These are phyloP conservation scores for Leptothorax acervorum DNA, from an alignment of 2,888 invertebrate species.

Conservation along the genomic window DNA sequence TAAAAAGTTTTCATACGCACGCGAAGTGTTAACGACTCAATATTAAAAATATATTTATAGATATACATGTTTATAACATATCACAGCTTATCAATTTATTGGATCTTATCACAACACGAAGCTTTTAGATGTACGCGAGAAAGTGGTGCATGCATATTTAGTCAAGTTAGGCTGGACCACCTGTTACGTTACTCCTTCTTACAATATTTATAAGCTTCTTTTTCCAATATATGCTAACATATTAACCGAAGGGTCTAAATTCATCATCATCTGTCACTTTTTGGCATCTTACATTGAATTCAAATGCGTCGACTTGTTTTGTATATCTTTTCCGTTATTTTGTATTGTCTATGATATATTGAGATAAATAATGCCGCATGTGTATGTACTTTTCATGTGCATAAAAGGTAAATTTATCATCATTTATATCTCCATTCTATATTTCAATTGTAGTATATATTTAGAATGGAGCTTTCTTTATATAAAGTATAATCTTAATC, in stretches of 20 bases:
- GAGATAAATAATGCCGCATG: slow-evolving; percentile 20
- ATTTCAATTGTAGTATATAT: slow-evolving; percentile 25
- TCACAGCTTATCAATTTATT: background rate
- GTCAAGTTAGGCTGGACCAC: slow-evolving; percentile 60
- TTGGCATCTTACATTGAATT: slow-evolving; percentile 30
- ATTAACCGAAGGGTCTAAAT: slow-evolving; percentile 19
- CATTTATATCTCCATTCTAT: background rate
- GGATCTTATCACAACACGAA: background rate
- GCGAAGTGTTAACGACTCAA: background rate
- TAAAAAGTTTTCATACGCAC: background rate
- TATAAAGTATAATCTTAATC: background rate
- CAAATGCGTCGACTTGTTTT: background rate
- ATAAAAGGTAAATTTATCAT: slow-evolving; percentile 31
- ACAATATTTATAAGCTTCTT: slow-evolving; percentile 16
- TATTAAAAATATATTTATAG: background rate
- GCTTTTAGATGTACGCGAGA: background rate
- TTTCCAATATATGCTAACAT: background rate
- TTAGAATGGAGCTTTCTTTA: slow-evolving; percentile 16
- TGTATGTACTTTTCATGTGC: background rate
- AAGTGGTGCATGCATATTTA: slow-evolving; percentile 54
- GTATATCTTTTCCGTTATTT: background rate
- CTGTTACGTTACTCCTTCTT: slow-evolving; percentile 65
- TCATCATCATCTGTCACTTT: slow-evolving; percentile 27
- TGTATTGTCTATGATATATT: slow-evolving; percentile 16
- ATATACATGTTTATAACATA: background rate